Evolutionary conservation across 2,797 vertebrate genomes (phyloP), one percentile per base, ranked within the genome.

Genomic region (Rousettus madagascariensis): DNA sequence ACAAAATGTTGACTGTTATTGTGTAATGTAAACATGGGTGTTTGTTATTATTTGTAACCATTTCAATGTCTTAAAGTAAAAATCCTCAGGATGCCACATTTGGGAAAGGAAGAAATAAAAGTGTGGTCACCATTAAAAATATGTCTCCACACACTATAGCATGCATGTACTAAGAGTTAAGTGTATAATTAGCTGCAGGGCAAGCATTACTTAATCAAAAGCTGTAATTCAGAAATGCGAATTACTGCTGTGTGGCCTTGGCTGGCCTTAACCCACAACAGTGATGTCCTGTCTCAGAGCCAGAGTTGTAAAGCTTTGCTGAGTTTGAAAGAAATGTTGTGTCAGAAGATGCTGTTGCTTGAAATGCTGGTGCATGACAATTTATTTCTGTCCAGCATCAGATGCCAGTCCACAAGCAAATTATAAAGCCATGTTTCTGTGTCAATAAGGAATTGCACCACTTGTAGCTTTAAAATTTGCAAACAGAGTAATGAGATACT

Each of bases 1-100:
- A 36, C 19, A 38, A 77, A 57, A 33, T 22, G 36, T 93, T 61
- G 55, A 57, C 43, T 36, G 8, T 22, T 68, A 26, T 0, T 33
- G 83, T 72, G n/a, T 26, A n/a, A 38, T n/a, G 33, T 3, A 72
- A 30, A 82, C 57, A 19, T 12, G 4, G 12, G 33, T 71, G 33
- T 65, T 86, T 89, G 59, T 36, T 90, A 57, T 46, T n/a, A 66
- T 26, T 41, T 26, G 61, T 41, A 72, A 49, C 71, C 26, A 72
- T 49, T 89, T 96, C 88, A 43, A 74, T 74, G 88, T 78, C 55
- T 43, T 33, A 43, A 59, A 74, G 12, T 71, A 38, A 90, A 86
- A 41, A 57, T 41, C 38, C 12, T 83, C 59, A 93, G 57, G 10
- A 55, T 15, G 28, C 4, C 13, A 26, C 1, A 17, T 8, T 9